Conservation (phyloP, 2,113 vertebrate genomes). For the Dasyprocta punctata region DNA sequence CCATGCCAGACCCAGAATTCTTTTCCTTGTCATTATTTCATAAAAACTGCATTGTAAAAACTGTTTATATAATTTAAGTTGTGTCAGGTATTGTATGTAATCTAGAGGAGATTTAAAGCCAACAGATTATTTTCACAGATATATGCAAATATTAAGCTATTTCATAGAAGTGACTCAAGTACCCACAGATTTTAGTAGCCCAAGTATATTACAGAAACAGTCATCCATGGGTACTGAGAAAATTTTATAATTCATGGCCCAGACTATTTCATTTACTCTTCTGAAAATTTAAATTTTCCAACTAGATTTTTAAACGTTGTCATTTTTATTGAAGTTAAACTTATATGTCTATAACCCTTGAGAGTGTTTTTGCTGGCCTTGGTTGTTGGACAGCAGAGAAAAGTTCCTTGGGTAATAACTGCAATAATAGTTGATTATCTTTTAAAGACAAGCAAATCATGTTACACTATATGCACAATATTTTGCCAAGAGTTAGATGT, state of each 20-base stretch:
- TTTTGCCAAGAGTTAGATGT: not conserved
- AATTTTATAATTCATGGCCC: not conserved
- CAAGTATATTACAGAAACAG: not conserved
- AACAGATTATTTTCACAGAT: not conserved
- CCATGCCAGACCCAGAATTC: not conserved
- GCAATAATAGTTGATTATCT: not conserved
- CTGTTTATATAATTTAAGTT: not conserved
- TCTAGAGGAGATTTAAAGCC: not conserved
- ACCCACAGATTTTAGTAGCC: not conserved
- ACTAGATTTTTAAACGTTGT: fast-evolving
- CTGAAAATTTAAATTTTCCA: not conserved
- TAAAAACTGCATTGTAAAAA: not conserved
- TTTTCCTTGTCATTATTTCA: not conserved
- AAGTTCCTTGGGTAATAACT: not conserved
- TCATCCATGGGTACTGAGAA: not conserved
- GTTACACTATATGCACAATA: not conserved
- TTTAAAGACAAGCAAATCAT: not conserved
- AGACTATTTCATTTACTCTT: not conserved
- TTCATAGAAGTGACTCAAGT: not conserved
- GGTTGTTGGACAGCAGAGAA: not conserved
- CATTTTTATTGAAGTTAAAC: not conserved
- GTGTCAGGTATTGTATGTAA: not conserved
- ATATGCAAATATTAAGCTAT: not conserved
- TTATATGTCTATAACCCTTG: not conserved
- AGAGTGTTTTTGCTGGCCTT: not conserved